phyloP scores from a whole-genome alignment of 2,113 vertebrate species.

The Pedionomus torquatus region DNA sequence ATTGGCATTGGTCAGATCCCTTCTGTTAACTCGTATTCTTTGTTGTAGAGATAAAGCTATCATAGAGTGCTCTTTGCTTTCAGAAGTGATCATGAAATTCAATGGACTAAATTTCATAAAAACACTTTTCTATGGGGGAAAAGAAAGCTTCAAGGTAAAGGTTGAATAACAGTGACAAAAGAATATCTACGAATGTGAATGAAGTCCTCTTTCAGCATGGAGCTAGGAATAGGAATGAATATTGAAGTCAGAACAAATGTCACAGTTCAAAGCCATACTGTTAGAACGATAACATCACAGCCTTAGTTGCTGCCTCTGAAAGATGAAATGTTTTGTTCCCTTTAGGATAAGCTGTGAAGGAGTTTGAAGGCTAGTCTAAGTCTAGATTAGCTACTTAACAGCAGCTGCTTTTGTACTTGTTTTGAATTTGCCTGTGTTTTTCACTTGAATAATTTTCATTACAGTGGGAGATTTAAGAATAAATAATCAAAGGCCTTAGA shows the following conservation, averaged over 20 bases:
- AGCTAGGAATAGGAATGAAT: slow-evolving; percentile 48
- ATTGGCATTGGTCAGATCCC: not conserved
- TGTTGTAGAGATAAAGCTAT: slow-evolving; percentile 46
- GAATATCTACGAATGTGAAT: slow-evolving; percentile 70
- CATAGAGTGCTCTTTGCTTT: slow-evolving; percentile 33
- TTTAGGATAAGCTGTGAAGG: not conserved
- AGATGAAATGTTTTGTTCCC: slow-evolving; percentile 42
- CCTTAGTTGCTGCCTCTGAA: slow-evolving; percentile 22
- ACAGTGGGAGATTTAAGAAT: not conserved
- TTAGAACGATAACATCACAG: slow-evolving; percentile 50
- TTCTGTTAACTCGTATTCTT: not conserved
- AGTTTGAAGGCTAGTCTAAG: not conserved
- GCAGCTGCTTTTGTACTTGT: not conserved
- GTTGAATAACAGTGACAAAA: slow-evolving; percentile 56
- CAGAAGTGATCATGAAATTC: slow-evolving; percentile 43
- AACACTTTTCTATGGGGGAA: slow-evolving; percentile 39
- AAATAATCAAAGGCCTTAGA: not conserved
- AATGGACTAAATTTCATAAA: slow-evolving; percentile 39
- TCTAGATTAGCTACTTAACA: not conserved
- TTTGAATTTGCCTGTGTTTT: not conserved
- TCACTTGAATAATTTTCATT: not conserved
- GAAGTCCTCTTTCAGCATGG: slow-evolving; percentile 47
- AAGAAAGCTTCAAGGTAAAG: slow-evolving; percentile 55
- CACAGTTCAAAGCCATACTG: slow-evolving; percentile 53
- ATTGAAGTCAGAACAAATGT: slow-evolving; percentile 69